Base-by-base conservation (phyloP, 2,888 invertebrate genomes). In the Pseudeuparius sepicola region DNA sequence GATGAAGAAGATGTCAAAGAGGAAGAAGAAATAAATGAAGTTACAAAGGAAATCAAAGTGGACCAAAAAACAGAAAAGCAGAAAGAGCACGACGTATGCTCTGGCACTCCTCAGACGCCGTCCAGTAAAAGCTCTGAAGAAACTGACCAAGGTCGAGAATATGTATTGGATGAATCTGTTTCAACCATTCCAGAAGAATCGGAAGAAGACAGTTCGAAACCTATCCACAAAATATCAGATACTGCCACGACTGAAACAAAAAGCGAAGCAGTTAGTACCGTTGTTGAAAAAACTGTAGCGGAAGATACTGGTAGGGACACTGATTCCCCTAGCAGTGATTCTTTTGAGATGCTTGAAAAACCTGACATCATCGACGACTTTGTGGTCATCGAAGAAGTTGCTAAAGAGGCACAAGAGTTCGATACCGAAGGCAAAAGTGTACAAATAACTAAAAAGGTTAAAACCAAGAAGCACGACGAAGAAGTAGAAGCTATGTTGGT, bases 341-440 rank as follows among this genome's bases (percentile, higher is more conserved):
- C 87, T 14, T 88, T 88, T 58, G 88, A 88, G 68, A 73, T 88
- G 68, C 67, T 88, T 1, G 87, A 88, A 49, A 86, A 85, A 54
- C 86, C 87, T 1, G 84, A 84, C 53, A 75, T 87, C 46, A 81
- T 84, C 46, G 88, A 88, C 52, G 87, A 88, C 49, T 87, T 87
- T 54, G 84, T 88, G 1, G 84, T 87, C 0, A 81, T 87, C 42
- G 87, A 87, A 63, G 88, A 88, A 60, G 86, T 88, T 2, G 87
- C 82, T 2, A 82, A 78, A 55, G 87, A 88, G 64, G 87, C 87
- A 1, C 75, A 78, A 48, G 88, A 88, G 62, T 75, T 73, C 37
- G 87, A 87, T 51, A 67, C 76, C 2, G 87, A 87, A 61, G 87
- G 87, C 1, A 83, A 85, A 64, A 82, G 85, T 56, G 70, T 87